Evolutionary conservation across 2,113 vertebrate species (phyloP).

Genomic region (Paradisaea rubra): DNA sequence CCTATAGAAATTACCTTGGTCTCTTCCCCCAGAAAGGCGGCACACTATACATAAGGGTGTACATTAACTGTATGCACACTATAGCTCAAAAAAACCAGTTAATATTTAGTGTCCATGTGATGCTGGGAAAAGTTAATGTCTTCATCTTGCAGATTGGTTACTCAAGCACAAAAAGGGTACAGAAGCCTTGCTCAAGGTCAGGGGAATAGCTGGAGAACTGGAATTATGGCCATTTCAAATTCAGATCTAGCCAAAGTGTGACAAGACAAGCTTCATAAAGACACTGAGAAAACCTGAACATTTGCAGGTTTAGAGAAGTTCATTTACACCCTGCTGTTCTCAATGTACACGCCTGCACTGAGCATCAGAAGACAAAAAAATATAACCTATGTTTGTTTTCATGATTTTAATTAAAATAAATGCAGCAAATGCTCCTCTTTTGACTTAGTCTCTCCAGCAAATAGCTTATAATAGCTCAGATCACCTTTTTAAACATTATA

Average conservation of each 20-base stretch:
- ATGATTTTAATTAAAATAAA: neutral
- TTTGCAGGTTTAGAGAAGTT: neutral
- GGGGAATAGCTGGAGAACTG: neutral
- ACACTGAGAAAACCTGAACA: neutral
- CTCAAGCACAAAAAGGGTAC: neutral
- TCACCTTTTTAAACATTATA: neutral
- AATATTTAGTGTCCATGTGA: constrained; percentile 3
- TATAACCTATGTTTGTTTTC: neutral
- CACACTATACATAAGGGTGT: neutral
- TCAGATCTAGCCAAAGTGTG: neutral
- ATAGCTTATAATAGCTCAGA: neutral
- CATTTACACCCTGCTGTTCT: neutral
- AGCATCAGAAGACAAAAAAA: neutral
- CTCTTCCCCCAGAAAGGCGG: neutral
- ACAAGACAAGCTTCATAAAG: neutral
- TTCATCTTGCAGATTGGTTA: neutral
- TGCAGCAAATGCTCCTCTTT: neutral
- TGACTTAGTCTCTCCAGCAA: neutral
- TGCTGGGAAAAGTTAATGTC: neutral
- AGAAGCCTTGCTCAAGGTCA: neutral
- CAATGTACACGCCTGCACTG: accelerated
- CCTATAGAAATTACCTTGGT: neutral
- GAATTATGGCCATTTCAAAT: neutral
- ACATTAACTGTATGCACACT: constrained; percentile 23
- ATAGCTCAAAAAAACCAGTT: constrained; percentile 9